A percentile compares a stretch with the other conserved stretches of the same genome.
Evolutionary conservation across 2,888 invertebrate genomes (phyloP).

Genomic region (Cephus spinipes): DNA sequence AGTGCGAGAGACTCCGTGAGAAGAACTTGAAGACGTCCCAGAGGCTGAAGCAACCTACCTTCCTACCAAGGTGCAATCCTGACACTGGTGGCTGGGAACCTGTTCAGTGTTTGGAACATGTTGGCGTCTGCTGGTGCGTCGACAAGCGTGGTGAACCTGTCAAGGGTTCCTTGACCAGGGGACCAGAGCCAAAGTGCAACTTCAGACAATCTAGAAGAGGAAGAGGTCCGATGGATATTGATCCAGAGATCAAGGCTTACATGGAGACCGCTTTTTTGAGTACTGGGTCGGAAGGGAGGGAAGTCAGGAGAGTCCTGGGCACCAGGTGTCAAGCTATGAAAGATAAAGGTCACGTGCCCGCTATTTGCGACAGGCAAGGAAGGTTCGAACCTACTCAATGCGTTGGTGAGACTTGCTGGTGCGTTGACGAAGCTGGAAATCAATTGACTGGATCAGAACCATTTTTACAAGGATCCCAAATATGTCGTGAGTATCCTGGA

Average conservation of each 20-base stretch:
- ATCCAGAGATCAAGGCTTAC: constrained; percentile 52
- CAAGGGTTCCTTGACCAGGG: constrained; percentile 83
- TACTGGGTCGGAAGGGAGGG: constrained; percentile 50
- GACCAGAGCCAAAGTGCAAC: constrained; percentile 81
- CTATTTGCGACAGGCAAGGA: constrained; percentile 77
- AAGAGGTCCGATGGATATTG: constrained; percentile 45
- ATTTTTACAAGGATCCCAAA: constrained; percentile 71
- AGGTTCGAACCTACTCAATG: constrained; percentile 83
- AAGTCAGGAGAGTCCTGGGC: constrained; percentile 64
- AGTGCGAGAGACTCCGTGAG: constrained; percentile 83
- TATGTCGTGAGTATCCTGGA: constrained; percentile 68
- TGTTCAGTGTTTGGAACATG: constrained; percentile 81
- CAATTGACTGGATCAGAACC: constrained; percentile 74
- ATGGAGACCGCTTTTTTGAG: constrained; percentile 51
- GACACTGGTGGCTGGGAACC: constrained; percentile 83
- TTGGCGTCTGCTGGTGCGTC: constrained; percentile 90
- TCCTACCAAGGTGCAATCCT: constrained; percentile 81
- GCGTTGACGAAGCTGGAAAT: constrained; percentile 87
- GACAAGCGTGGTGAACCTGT: constrained; percentile 84
- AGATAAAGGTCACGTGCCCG: constrained; percentile 64
- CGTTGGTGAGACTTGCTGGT: constrained; percentile 81
- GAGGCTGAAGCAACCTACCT: constrained; percentile 79
- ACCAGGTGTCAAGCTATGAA: constrained; percentile 72
- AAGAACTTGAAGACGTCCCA: constrained; percentile 81
- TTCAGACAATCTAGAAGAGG: constrained; percentile 81